A percentile compares a stretch with the other conserved stretches of the same genome.
Conservation (phyloP, 1,140 invertebrate genomes). For the Hyles vespertilio region DNA sequence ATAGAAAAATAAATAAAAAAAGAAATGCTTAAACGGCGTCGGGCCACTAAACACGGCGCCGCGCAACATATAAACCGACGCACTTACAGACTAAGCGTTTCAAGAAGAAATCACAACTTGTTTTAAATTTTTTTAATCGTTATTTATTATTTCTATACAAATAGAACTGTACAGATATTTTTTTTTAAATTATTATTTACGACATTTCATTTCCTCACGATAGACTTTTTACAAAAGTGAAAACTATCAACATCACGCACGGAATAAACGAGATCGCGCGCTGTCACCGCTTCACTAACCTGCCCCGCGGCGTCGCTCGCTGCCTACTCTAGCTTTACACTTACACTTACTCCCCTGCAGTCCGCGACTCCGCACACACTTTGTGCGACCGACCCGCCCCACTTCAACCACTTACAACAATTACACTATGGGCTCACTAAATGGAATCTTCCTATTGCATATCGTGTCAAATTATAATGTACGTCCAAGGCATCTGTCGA, state of each 20-base stretch:
- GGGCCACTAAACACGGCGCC: slow-evolving; percentile 33
- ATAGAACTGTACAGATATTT: slow-evolving; percentile 76
- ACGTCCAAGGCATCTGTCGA: slow-evolving; percentile 22
- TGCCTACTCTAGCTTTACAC: slow-evolving; percentile 1
- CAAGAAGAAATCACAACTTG: slow-evolving; percentile 72
- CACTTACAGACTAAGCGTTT: slow-evolving; percentile 50
- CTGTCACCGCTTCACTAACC: slow-evolving; percentile 16
- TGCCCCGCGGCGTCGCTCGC: slow-evolving; percentile 11
- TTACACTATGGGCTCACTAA: slow-evolving; percentile 23
- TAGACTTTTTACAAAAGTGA: slow-evolving; percentile 77
- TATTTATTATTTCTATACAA: slow-evolving; percentile 77
- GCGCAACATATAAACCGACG: slow-evolving; percentile 29
- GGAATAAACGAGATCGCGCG: slow-evolving; percentile 59
- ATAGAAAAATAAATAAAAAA: slow-evolving; percentile 64
- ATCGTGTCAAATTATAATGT: slow-evolving; percentile 7
- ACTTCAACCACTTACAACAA: slow-evolving; percentile 12
- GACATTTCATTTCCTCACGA: slow-evolving; percentile 70
- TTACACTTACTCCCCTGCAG: slow-evolving; percentile 11
- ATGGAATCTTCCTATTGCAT: slow-evolving; percentile 26
- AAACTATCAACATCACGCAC: slow-evolving; percentile 73
- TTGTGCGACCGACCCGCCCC: background rate
- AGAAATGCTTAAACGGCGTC: slow-evolving; percentile 46
- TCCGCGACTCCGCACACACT: slow-evolving; percentile 13
- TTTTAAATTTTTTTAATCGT: slow-evolving; percentile 71
- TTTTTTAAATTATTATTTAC: slow-evolving; percentile 76